Percentiles rank a stretch among this genome's conserved stretches.
Conservation (phyloP, 2,113 vertebrate genomes). For the Accipiter virgatus region DNA sequence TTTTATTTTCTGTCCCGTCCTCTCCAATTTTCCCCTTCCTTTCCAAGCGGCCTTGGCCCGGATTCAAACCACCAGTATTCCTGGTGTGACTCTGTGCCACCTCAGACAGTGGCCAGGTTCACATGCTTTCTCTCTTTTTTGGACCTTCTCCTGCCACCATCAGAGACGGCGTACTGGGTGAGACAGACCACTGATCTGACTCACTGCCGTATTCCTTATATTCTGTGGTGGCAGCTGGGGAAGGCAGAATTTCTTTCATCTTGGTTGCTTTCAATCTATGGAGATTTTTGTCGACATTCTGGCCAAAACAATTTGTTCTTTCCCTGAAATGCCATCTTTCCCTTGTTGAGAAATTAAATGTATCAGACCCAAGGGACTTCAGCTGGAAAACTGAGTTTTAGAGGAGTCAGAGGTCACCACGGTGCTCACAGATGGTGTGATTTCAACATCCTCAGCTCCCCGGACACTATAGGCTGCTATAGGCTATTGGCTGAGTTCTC, state of each 20-base stretch:
- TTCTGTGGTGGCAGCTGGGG: neutral
- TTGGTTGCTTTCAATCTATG: neutral
- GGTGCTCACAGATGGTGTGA: rapidly evolving
- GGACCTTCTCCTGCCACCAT: neutral
- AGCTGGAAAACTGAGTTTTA: neutral
- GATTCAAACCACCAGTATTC: neutral
- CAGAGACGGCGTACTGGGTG: neutral
- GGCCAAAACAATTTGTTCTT: neutral
- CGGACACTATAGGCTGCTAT: neutral
- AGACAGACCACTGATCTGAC: neutral
- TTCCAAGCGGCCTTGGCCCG: neutral
- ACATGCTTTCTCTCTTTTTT: neutral
- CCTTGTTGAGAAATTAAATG: neutral
- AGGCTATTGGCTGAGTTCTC: neutral
- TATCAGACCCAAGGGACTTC: neutral
- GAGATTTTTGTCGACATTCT: neutral
- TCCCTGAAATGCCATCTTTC: neutral
- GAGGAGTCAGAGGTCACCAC: neutral
- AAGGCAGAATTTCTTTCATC: neutral
- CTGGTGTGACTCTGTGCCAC: neutral
- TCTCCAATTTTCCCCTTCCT: neutral
- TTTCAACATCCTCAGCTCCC: neutral
- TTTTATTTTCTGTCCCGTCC: neutral
- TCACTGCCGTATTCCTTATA: neutral
- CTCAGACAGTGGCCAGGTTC: neutral